Evolutionary conservation across 2,113 vertebrate genomes (phyloP).

Genomic region (Formicarius rufipectus): DNA sequence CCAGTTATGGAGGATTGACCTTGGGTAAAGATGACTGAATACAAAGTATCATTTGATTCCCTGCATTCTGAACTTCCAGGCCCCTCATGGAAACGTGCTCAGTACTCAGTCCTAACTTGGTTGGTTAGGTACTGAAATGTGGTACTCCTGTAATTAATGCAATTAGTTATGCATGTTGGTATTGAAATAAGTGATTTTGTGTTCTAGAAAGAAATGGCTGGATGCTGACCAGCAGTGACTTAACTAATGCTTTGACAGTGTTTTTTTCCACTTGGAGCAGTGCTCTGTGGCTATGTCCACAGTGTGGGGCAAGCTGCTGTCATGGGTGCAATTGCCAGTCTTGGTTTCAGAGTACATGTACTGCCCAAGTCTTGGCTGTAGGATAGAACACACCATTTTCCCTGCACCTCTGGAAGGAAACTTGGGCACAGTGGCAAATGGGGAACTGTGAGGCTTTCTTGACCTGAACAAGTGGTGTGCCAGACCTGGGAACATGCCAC

Average conservation of each 20-base stretch:
- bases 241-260: neutral
- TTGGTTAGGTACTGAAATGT: neutral
- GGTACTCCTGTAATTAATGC: neutral
- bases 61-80: neutral
- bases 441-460: neutral
- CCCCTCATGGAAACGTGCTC: neutral
- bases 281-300: neutral
- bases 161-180: neutral
- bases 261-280: neutral
- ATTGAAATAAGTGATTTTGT: rapidly evolving
- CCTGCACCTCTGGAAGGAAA: neutral
- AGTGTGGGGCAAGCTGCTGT: neutral
- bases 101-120: neutral
- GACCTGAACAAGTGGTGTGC: neutral
- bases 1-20: rapidly evolving
- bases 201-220: neutral
- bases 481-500: neutral
- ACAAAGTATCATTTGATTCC: neutral
- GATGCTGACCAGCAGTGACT: neutral
- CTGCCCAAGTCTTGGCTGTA: neutral
- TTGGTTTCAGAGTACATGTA: neutral
- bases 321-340: neutral
- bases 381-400: neutral
- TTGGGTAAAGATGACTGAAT: neutral
- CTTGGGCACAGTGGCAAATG: neutral